These are phyloP conservation scores for Lymantria monacha DNA, from an alignment of 2,888 invertebrate species.

Conservation along the genomic window DNA sequence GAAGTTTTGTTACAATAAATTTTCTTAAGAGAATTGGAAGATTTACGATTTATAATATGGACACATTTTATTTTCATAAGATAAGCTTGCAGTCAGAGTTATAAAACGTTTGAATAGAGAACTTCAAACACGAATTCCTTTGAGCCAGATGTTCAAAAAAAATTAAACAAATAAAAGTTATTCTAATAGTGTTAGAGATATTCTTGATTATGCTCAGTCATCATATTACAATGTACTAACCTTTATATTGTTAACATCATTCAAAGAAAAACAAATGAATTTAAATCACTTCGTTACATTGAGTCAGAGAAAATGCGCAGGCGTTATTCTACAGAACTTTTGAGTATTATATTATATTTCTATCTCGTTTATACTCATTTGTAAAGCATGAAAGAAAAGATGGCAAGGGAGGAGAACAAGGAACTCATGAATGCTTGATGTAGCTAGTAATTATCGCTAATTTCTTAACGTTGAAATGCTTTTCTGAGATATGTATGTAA, in stretches of 20 bases:
- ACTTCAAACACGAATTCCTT: conserved; percentile 3
- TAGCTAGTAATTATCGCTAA: conserved; percentile 25
- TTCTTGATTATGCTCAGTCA: conserved; percentile 54
- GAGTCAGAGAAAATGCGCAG: conserved; percentile 38
- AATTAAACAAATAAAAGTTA: conserved; percentile 59
- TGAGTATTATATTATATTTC: conserved; percentile 23
- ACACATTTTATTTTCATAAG: background rate
- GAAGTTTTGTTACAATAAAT: conserved; percentile 1
- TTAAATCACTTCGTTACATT: conserved; percentile 40
- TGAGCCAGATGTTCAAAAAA: conserved; percentile 19
- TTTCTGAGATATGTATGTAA: background rate
- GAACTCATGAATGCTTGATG: conserved; percentile 32
- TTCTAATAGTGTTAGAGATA: conserved; percentile 59
- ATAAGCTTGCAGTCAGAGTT: background rate
- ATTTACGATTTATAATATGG: background rate
- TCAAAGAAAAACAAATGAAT: conserved; percentile 50
- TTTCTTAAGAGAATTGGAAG: background rate
- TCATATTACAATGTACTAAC: conserved; percentile 50
- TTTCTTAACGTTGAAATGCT: conserved; percentile 16
- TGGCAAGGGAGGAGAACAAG: conserved; percentile 19
- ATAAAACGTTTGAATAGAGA: conserved; percentile 1
- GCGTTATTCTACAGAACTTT: conserved; percentile 39
- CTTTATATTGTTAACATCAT: conserved; percentile 50
- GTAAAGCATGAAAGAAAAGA: conserved; percentile 12
- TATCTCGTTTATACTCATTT: conserved; percentile 26